Evolutionary conservation across 1,140 invertebrate genomes (phyloP).

Genomic region (Muscidifurax raptorellus): DNA sequence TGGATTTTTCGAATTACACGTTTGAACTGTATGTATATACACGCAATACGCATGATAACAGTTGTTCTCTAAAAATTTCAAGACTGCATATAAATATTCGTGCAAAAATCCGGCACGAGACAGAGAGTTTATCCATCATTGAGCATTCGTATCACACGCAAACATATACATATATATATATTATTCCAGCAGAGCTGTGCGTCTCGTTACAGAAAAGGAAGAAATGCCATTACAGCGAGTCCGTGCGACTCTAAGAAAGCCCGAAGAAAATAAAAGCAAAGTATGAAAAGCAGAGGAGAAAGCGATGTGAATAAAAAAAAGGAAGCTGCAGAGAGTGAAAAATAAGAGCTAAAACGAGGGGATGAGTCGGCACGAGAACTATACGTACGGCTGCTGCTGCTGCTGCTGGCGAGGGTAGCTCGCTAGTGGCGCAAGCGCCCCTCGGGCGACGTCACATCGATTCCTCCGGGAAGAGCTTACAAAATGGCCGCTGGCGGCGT

Average conservation of each 20-base stretch:
- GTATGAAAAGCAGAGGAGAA: neutral
- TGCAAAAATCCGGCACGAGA: too few species aligned
- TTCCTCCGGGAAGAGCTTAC: conserved; percentile 75
- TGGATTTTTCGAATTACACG: too few species aligned
- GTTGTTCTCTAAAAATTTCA: too few species aligned
- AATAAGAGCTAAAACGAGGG: conserved; percentile 30
- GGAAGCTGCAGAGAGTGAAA: conserved; percentile 48
- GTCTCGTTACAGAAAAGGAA: too few species aligned
- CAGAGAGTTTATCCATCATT: too few species aligned
- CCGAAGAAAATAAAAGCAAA: neutral
- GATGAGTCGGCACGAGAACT: conserved; percentile 35
- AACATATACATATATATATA: too few species aligned
- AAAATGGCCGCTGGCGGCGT: conserved; percentile 74
- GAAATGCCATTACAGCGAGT: neutral
- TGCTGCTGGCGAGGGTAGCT: conserved; percentile 49
- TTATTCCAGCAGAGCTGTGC: too few species aligned
- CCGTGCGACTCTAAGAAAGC: neutral
- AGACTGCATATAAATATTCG: too few species aligned
- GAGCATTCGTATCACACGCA: too few species aligned
- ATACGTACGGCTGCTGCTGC: conserved; percentile 55
- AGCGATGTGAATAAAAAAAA: conserved; percentile 34
- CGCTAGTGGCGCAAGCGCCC: conserved; percentile 74
- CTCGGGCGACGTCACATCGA: conserved; percentile 75
- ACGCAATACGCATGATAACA: too few species aligned
- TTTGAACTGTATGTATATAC: too few species aligned